These are phyloP conservation scores for Chrysolina oricalcia DNA, from an alignment of 2,888 invertebrate genomes.

Conservation along the genomic window DNA sequence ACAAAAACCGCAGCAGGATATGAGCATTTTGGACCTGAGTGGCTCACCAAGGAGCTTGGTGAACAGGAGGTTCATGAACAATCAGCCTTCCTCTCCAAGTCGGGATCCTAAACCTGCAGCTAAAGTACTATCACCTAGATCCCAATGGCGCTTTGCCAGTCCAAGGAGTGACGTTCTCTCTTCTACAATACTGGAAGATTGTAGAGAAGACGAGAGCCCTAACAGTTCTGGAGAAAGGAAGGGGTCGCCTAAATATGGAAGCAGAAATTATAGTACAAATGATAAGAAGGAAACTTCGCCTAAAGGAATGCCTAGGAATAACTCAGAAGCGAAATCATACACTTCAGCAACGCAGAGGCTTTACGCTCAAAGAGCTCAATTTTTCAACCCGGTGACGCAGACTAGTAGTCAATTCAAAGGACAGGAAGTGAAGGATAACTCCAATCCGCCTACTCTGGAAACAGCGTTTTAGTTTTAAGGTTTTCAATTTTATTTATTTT, in stretches of 20 bases:
- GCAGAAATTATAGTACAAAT: conserved; percentile 45
- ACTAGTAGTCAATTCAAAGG: conserved; percentile 49
- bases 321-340: conserved; percentile 44
- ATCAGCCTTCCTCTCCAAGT: conserved; percentile 75
- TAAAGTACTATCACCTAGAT: conserved; percentile 81
- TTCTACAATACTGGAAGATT: conserved; percentile 89
- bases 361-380: conserved; percentile 78
- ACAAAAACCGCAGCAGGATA: conserved; percentile 64
- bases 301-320: conserved; percentile 45
- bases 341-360: conserved; percentile 70
- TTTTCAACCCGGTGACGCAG: conserved; percentile 69
- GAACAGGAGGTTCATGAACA: conserved; percentile 74
- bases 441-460: conserved; percentile 76
- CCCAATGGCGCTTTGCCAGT: conserved; percentile 83
- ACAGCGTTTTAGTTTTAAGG: conserved; percentile 74
- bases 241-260: conserved; percentile 53
- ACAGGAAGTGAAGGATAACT: conserved; percentile 53
- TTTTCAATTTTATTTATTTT: conserved; percentile 45
- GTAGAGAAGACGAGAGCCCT: conserved; percentile 84
- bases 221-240: conserved; percentile 77
- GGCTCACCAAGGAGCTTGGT: conserved; percentile 82
- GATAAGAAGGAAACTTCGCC: conserved; percentile 46
- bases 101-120: conserved; percentile 64
- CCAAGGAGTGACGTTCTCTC: conserved; percentile 89
- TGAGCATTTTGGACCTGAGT: conserved; percentile 81